These are phyloP conservation scores for Lepidurus arcticus DNA, from an alignment of 1,140 invertebrate genomes.

Conservation along the genomic window DNA sequence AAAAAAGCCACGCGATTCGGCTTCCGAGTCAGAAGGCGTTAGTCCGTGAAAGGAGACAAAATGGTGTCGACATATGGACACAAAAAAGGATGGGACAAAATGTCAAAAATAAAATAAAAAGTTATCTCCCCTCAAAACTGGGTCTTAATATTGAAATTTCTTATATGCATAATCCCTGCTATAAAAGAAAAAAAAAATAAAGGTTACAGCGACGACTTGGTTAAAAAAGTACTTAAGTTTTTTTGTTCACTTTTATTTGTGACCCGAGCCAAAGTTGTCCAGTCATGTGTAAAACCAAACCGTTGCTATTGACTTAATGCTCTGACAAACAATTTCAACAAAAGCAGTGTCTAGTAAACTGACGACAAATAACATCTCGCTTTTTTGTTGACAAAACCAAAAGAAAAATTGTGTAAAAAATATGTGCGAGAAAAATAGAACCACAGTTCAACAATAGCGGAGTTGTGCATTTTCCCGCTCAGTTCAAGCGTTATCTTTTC, in stretches of 20 bases:
- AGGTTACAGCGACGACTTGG: neutral
- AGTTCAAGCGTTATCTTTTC: neutral
- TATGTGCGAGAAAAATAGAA: too few species aligned
- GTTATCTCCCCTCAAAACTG: neutral
- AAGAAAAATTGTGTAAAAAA: neutral
- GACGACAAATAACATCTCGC: neutral
- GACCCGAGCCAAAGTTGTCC: neutral
- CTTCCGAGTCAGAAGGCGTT: too few species aligned
- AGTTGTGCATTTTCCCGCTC: neutral
- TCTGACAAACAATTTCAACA: neutral
- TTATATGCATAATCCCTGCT: neutral
- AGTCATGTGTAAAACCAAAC: constrained; percentile 1
- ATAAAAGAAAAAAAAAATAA: neutral
- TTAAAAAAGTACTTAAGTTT: neutral
- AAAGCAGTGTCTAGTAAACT: neutral
- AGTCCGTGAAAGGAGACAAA: too few species aligned
- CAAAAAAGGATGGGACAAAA: neutral
- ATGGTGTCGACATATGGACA: neutral
- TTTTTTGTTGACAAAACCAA: neutral
- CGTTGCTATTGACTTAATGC: neutral
- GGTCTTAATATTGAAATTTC: constrained; percentile 15
- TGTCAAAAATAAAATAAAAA: neutral
- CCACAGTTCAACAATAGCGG: neutral
- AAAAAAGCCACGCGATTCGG: too few species aligned
- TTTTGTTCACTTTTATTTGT: neutral